Evolutionary conservation across 2,113 vertebrate species (phyloP), one percentile per base, ranked within the genome.

Genomic region (Phylloscopus whistleri): DNA sequence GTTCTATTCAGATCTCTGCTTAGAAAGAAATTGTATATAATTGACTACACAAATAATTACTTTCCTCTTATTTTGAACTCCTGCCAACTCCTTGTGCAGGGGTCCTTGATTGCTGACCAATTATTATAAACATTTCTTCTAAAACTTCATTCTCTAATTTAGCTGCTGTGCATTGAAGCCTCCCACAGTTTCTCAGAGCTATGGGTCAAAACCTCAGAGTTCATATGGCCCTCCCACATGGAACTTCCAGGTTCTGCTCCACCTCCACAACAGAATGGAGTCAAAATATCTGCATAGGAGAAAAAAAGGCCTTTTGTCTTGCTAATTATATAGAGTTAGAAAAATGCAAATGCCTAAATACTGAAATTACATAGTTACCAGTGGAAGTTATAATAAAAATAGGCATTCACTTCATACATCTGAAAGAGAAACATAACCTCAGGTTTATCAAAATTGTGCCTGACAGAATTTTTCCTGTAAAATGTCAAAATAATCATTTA

Each of bases 271-370:
- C 13, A 43, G 46, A 78, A 64, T 28, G 39, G 92, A 95, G 53
- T 87, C 58, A 89, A 87, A 94, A 89, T 82, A 95, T 58, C 83
- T 87, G 81, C 28, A 84, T 82, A 72, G 67, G 51, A 62, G 46
- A 52, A 85, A 83, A 59, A 69, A 62, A 16, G 6, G 3, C 37
- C 67, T 91, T 93, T 92, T 87, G 73, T 95, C 68, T 82, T 84
- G 33, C 21, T 95, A 89, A 93, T 89, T 89, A 89, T 24, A 87
- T 52, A 68, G 74, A 73, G 37, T 56, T 82, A 75, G 84, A 72
- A 85, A 95, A 95, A 94, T 87, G 74, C 64, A 89, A 87, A 87
- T 94, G 73, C 64, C 69, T 95, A 92, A 94, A 90, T 90, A 67
- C 83, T 77, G 43, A 89, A 95, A 94, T 96, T 62, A 43, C 89